Evolutionary conservation across 2,113 vertebrate genomes (phyloP).

Genomic region (Oncorhynchus tshawytscha): DNA sequence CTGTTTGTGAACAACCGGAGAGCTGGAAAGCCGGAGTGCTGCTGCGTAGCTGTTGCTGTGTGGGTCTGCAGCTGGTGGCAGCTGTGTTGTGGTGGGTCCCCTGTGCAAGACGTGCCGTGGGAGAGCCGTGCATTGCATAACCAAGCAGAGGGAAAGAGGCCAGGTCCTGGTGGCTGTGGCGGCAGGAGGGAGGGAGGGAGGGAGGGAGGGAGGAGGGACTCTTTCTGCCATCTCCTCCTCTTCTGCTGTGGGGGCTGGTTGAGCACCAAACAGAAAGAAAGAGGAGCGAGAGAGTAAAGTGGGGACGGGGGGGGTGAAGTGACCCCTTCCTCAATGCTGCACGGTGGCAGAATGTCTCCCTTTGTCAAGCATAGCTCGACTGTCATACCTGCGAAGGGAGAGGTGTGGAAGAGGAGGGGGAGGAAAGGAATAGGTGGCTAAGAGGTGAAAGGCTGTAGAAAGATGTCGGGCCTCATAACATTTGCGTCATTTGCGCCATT

Average conservation of each 20-base stretch:
- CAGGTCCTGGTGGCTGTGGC: conserved; percentile 45
- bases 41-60: conserved; percentile 31
- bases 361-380: conserved; percentile 62
- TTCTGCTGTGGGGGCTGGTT: conserved; percentile 44
- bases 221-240: conserved; percentile 49
- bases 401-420: conserved; percentile 12
- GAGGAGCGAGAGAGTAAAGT: conserved; percentile 4
- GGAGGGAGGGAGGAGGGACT: conserved; percentile 15
- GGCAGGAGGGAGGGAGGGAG: conserved; percentile 21
- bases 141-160: conserved; percentile 59
- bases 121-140: conserved; percentile 76
- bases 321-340: conserved; percentile 65
- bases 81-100: conserved; percentile 57
- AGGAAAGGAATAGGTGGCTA: not conserved
- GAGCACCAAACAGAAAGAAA: not conserved
- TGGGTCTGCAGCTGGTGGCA: conserved; percentile 24
- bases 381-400: conserved; percentile 46
- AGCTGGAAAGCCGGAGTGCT: conserved; percentile 34
- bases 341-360: conserved; percentile 64
- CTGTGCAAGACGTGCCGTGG: conserved; percentile 44
- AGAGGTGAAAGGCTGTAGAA: not conserved
- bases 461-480: too few relatives aligned
- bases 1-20: conserved; percentile 46
- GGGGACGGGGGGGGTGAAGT: conserved; percentile 30
- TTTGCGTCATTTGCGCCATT: too few relatives aligned